Evolutionary conservation across 2,797 vertebrate species (phyloP), one percentile per base, ranked within the genome.

Genomic region (Phaenicophaeus curvirostris): DNA sequence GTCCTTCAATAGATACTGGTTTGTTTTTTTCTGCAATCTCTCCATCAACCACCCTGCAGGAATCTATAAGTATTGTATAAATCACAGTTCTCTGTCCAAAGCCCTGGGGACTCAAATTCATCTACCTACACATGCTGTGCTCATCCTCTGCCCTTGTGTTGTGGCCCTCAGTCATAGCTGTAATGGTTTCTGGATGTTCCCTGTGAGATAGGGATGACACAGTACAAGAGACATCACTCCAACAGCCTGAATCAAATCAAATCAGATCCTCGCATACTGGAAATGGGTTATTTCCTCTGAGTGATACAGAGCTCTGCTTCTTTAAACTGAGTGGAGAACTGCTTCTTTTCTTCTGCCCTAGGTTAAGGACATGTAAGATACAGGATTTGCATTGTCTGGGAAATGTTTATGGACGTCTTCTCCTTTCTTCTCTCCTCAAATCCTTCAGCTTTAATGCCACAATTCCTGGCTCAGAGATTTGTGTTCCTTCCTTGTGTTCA

Each of bases 401-500:
- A 27, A 62, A 24, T 16, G 13, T 91, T 71, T 88, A 27, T 86
- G 69, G 81, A 73, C 0, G 0, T 63, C 59, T 69, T 28, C 55
- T 81, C 16, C 63, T 76, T 84, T 84, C 63, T 75, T 91, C 55
- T 62, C 35, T 42, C 11, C 23, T 20, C 37, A 90, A 91, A 87
- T 91, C 77, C 67, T 75, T 55, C 42, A 59, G 42, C 31, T 90
- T 54, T 86, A 84, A 82, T 55, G 10, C 14, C 42, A 59, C 31
- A 50, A 6, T 78, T 94, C 28, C 25, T 69, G 23, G 42, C 48
- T 86, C 54, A 79, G 63, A 67, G 15, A 76, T 76, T 48, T 73
- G 54, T 68, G 15, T 15, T 51, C 24, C 62, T 82, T 93, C 33
- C 68, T 86, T 54, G 16, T 30, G 17, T 76, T 86, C 30, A 84